phyloP scores from a whole-genome alignment of 2,113 vertebrate genomes.

The Diadophis punctatus region DNA sequence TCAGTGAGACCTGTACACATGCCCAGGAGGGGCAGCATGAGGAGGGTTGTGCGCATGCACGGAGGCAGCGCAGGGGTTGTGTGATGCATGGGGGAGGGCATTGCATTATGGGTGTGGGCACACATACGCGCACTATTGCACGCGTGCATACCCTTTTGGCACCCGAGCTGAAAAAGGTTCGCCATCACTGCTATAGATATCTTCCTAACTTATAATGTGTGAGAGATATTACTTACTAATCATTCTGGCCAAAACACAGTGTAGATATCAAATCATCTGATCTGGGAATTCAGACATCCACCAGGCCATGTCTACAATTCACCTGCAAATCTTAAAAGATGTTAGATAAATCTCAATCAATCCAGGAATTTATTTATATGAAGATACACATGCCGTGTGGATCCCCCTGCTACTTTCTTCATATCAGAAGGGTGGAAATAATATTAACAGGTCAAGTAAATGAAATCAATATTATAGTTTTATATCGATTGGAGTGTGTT shows the following conservation, averaged over 20 bases:
- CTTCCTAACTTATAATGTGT: not conserved
- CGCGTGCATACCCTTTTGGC: no score
- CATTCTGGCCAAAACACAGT: not conserved
- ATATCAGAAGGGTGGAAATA: not conserved
- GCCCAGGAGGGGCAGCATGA: no score
- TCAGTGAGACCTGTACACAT: no score
- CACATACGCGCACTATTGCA: no score
- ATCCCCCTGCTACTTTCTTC: not conserved
- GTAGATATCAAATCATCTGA: not conserved
- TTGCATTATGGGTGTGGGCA: no score
- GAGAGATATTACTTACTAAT: not conserved
- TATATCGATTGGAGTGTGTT: not conserved
- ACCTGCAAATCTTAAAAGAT: not conserved
- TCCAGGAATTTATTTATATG: not conserved
- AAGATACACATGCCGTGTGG: not conserved
- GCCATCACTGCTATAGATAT: no score
- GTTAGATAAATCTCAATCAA: not conserved
- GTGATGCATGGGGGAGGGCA: no score
- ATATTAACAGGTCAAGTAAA: not conserved
- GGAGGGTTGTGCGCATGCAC: no score
- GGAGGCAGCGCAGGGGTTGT: no score
- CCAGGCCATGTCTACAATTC: not conserved
- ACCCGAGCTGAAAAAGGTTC: no score
- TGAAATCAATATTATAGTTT: not conserved
- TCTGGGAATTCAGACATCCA: not conserved